Evolutionary conservation across 1,140 invertebrate species (phyloP).

Genomic region (Zophobas atratus): DNA sequence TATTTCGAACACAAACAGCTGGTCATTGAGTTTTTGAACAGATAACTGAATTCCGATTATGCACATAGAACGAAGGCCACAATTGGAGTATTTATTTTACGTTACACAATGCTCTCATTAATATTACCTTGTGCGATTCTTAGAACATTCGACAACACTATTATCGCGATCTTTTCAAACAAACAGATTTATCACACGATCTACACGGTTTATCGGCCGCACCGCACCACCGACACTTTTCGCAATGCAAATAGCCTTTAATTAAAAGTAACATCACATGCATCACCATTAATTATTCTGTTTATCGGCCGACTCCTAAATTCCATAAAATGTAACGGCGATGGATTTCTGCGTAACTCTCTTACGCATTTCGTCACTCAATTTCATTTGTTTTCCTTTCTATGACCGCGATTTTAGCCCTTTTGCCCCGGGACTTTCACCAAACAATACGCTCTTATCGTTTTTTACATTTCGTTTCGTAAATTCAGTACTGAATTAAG

Average conservation of each 20-base stretch:
- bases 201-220: conserved; percentile 2
- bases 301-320: conserved; percentile 17
- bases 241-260: conserved; percentile 17
- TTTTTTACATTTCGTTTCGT: background rate
- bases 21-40: conserved; percentile 30
- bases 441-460: too few relatives aligned
- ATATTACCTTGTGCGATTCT: conserved; percentile 40
- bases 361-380: background rate
- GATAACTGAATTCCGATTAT: conserved; percentile 41
- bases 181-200: conserved; percentile 32
- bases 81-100: conserved; percentile 41
- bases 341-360: conserved; percentile 8
- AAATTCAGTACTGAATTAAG: background rate
- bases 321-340: conserved; percentile 1
- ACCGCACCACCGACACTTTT: background rate
- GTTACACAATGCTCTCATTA: conserved; percentile 41
- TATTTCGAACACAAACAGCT: conserved; percentile 18
- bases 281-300: conserved; percentile 38
- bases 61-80: conserved; percentile 35
- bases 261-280: conserved; percentile 25
- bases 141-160: conserved; percentile 28
- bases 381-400: conserved; percentile 24
- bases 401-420: conserved; percentile 37
- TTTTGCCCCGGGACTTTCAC: background rate
- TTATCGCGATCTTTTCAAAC: conserved; percentile 26